Evolutionary conservation across 2,113 vertebrate species (phyloP).

Genomic region (Campylorhamphus procurvoides): DNA sequence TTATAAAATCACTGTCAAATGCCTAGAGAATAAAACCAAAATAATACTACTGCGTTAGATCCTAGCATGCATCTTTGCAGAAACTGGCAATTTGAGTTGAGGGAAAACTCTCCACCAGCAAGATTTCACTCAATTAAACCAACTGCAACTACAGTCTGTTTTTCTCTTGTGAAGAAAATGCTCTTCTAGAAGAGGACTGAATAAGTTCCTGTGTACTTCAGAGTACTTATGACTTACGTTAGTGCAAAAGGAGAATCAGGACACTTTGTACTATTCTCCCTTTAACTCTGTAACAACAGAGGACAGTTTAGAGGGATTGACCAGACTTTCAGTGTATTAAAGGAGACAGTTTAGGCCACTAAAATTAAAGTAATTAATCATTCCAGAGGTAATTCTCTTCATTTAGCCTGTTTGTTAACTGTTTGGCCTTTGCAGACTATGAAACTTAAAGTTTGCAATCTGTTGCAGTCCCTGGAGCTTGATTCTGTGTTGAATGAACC

Average conservation of each 20-base stretch:
- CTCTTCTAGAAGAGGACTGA: neutral
- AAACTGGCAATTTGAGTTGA: neutral
- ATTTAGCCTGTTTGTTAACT: neutral
- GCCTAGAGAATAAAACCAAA: neutral
- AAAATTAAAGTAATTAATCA: conserved; percentile 30
- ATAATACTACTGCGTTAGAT: neutral
- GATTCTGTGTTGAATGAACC: neutral
- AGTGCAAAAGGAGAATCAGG: conserved; percentile 2
- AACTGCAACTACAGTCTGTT: neutral
- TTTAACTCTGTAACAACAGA: neutral
- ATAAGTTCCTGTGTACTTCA: neutral
- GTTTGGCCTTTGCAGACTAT: neutral
- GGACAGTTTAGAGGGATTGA: neutral
- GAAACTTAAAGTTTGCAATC: neutral
- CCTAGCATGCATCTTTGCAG: neutral
- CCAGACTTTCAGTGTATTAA: neutral
- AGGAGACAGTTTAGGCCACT: neutral
- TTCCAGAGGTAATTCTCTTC: neutral
- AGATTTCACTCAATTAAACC: neutral
- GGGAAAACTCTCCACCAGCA: neutral
- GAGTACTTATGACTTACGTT: neutral
- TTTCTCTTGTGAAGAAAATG: neutral
- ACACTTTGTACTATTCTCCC: conserved; percentile 9
- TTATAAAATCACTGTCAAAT: neutral
- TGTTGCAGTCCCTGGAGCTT: neutral